Evolutionary conservation across 2,888 invertebrate species (phyloP), one percentile per base, ranked within the genome.

Genomic region (Stegana nigrithorax): DNA sequence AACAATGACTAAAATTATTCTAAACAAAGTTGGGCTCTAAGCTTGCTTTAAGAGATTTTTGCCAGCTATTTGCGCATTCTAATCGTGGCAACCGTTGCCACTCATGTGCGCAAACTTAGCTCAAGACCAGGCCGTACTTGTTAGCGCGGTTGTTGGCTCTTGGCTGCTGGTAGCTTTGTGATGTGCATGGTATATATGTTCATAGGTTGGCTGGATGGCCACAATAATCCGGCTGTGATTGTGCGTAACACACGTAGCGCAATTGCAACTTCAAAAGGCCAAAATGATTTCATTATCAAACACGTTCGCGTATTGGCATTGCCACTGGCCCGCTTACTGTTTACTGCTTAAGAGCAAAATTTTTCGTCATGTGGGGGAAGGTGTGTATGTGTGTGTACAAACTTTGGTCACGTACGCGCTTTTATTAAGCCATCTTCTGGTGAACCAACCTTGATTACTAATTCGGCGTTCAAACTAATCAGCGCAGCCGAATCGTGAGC

Each of bases 361-460:
- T n/a, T n/a, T n/a, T n/a, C n/a, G n/a, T 32, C 29, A 2, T 29
- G 14, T 1, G 32, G 36, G 4, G 26, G 27, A n/a, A 17, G 21
- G 21, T 6, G 21, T 23, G 0, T 21, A 2, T 55, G 53, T 39
- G 36, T 61, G 57, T 63, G 65, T 67, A 64, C 67, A 66, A 69
- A 71, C 69, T 69, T 67, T 70, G 73, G 81, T 83, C 83, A 84
- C 83, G 83, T 84, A 73, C 73, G 62, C 73, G 71, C 71, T 80
- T 84, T 82, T 84, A 84, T 83, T 83, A 83, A 83, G 84, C 83
- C 77, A 78, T 80, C 82, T 73, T 66, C 69, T 71, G 71, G 70
- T 70, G 72, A 74, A 80, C 78, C 69, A 65, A 71, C 78, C 77
- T 75, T 81, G 84, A 84, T 83, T 84, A 84, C 84, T 82, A 84